Conservation (phyloP, 2,888 invertebrate species). For the Shargacucullia verbasci region DNA sequence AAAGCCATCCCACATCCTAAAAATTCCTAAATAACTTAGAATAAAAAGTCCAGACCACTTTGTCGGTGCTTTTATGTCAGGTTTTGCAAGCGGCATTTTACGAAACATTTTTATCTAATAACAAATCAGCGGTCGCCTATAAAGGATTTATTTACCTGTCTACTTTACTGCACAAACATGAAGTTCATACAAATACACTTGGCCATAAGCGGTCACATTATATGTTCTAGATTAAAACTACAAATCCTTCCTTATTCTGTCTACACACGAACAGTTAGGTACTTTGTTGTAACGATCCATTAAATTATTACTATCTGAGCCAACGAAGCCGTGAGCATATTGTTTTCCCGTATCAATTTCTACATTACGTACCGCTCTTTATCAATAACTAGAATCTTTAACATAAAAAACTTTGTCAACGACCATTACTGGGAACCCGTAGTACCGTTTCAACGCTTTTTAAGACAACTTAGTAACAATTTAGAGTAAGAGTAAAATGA, state of each 20-base stretch:
- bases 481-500: conserved; percentile 64
- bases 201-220: conserved; percentile 29
- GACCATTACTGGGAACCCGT: conserved; percentile 60
- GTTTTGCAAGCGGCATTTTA: conserved; percentile 53
- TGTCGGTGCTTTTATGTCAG: conserved; percentile 57
- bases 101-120: conserved; percentile 59
- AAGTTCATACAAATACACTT: conserved; percentile 42
- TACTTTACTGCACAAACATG: conserved; percentile 47
- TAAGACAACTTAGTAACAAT: conserved; percentile 67
- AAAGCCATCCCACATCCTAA: conserved; percentile 46
- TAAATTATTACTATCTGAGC: conserved; percentile 52
- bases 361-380: conserved; percentile 49
- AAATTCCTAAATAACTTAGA: conserved; percentile 38
- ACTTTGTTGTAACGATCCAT: conserved; percentile 44
- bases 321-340: conserved; percentile 43
- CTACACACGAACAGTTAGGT: conserved; percentile 34
- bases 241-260: conserved; percentile 47
- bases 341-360: conserved; percentile 57
- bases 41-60: conserved; percentile 41
- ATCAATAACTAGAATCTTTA: conserved; percentile 63
- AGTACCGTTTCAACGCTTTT: conserved; percentile 67
- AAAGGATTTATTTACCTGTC: conserved; percentile 58
- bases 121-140: conserved; percentile 59
- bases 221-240: conserved; percentile 32
- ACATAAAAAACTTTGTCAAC: conserved; percentile 70